Evolutionary conservation across 2,113 vertebrate species (phyloP), one percentile per base, ranked within the genome.

Genomic region (Centropus unirufus): DNA sequence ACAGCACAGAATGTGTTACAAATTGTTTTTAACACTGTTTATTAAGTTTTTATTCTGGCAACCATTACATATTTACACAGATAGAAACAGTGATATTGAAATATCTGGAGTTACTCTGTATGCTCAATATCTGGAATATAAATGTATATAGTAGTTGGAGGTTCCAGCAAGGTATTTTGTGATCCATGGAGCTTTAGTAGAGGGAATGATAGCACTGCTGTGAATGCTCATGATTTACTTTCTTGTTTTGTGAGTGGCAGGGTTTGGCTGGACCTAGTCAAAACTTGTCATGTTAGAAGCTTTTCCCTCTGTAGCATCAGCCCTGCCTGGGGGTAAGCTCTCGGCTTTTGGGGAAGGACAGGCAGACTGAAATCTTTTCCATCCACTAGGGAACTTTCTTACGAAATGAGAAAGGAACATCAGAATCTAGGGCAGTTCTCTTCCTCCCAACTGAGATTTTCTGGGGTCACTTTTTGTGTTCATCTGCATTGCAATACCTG

Each of bases 171-270:
- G 54, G 55, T 1, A 14, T 13, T 89, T 90, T 34, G 12, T 69
- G 39, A 84, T 62, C 51, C 61, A 5, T 27, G 2, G 64, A 12
- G 44, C 52, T 77, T 40, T 59, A n/a, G 58, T 47, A 34, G 55
- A 52, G 52, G 67, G 75, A 79, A 39, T 51, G 75, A 55, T 90
- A 95, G 79, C 72, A 6, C 55, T 86, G 72, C 55, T 89, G 44
- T n/a, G 74, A 93, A 30, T 39, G 63, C 26, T 91, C 21, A 2
- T 91, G 89, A 91, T 95, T 93, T 96, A 93, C 16, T 66, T 87
- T 1, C 93, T 54, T 87, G 83, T 81, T 95, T 92, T 84, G 61
- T 75, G 70, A 92, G 78, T n/a, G 70, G 29, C 59, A 85, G 47
- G 36, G 34, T 77, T 93, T 85, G 59, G 14, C 70, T 83, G 54